Evolutionary conservation across 2,888 invertebrate genomes (phyloP), one percentile per base, ranked within the genome.

Genomic region (Athetis lepigone): DNA sequence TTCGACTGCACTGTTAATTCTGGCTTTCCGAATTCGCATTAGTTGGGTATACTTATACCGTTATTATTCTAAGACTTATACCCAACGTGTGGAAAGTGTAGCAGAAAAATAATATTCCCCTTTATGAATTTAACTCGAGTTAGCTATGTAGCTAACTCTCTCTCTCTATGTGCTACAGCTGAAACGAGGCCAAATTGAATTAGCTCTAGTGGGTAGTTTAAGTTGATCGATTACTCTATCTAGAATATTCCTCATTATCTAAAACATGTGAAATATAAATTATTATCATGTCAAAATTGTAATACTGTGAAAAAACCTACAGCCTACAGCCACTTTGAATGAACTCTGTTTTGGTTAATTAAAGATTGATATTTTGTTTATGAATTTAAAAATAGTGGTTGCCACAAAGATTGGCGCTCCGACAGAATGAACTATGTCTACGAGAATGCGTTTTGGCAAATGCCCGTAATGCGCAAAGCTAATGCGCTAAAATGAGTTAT

Each of bases 371-470:
- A 51, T 40, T 59, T 65, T 29, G 27, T 62, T 45, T 56, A 27
- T 25, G 29, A 18, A 47, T 36, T 11, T 46, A 60, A 47, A 46
- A 65, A 61, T 57, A 66, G 23, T 37, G 33, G 23, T 49, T 46
- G 52, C 19, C 29, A 36, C 49, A 37, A 52, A 55, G 64, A 42
- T 73, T 64, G 74, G 69, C 69, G 74, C 56, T 63, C 52, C 33
- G 46, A 16, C 7, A 19, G 27, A 37, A 68, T 29, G 46, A 68
- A 42, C 68, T 46, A 69, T 39, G 46, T 67, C 13, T 50, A 37
- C 18, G 27, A 56, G 46, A 36, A 57, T 61, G 54, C 39, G 61
- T 56, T 74, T 74, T 74, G 70, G 65, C 73, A 74, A 57, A 74
- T 58, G 69, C 51, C 18, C 39, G 43, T 36, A 42, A 64, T 69